Conservation (phyloP, 2,113 vertebrate species). For the Alaudala cheleensis region DNA sequence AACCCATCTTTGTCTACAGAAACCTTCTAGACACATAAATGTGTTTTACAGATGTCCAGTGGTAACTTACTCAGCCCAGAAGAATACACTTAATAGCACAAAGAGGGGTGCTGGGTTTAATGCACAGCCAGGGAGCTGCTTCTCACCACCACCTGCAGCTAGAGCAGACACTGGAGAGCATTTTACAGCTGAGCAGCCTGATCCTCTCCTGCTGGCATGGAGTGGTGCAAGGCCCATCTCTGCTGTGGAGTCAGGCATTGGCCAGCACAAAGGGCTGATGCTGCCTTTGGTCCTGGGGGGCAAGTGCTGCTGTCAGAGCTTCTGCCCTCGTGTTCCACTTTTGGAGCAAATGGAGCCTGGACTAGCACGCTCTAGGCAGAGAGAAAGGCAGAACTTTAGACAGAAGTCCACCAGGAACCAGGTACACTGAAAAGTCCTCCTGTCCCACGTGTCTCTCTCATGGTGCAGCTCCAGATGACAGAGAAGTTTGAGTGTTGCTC, state of each 20-base stretch:
- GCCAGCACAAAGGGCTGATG: not conserved
- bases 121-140: not conserved
- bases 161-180: not conserved
- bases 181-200: not conserved
- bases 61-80: constrained; percentile 36
- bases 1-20: constrained; percentile 54
- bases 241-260: not conserved
- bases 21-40: constrained; percentile 59
- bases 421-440: not conserved
- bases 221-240: not conserved
- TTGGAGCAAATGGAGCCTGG: not conserved
- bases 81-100: constrained; percentile 11
- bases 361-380: not conserved
- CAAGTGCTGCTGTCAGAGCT: not conserved
- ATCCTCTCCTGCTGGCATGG: not conserved
- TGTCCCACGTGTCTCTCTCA: not conserved
- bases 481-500: not conserved
- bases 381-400: not conserved
- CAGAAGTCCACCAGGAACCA: not conserved
- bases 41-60: constrained; percentile 65
- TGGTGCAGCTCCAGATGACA: not conserved
- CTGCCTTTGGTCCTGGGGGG: not conserved
- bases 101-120: constrained; percentile 27
- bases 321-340: not conserved
- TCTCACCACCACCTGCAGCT: constrained; percentile 32